phyloP scores from a whole-genome alignment of 2,888 invertebrate genomes.

The Ceramica pisi region DNA sequence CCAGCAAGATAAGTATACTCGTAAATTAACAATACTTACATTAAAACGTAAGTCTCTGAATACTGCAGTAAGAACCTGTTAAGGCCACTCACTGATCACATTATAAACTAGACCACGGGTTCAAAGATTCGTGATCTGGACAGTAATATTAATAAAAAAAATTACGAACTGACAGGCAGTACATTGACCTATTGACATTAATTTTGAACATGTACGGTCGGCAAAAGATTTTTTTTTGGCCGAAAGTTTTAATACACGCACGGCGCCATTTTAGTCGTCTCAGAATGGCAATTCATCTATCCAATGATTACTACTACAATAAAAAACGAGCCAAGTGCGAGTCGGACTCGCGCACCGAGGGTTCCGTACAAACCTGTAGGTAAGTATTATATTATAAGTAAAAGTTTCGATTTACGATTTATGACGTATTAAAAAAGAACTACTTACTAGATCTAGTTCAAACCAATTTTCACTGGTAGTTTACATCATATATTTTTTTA shows the following conservation, averaged over 20 bases:
- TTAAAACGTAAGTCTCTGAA: neutral
- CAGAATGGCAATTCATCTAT: no score
- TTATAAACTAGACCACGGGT: conserved; percentile 37
- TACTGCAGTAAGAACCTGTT: neutral
- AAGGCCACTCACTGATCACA: neutral
- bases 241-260: neutral
- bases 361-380: no score
- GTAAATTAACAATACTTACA: neutral
- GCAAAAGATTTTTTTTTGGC: conserved; percentile 8
- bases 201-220: conserved; percentile 44
- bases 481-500: no score
- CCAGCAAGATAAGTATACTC: neutral
- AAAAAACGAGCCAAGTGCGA: no score
- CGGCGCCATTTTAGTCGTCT: no score
- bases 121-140: conserved; percentile 26
- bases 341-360: no score
- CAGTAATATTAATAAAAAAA: conserved; percentile 54
- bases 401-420: no score
- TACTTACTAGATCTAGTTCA: no score
- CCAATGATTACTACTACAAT: no score
- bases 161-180: conserved; percentile 36
- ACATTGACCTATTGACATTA: conserved; percentile 59
- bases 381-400: no score
- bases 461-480: no score
- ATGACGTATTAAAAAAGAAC: no score